Evolutionary conservation across 1,140 invertebrate species (phyloP).

Genomic region (Anastrepha ludens): DNA sequence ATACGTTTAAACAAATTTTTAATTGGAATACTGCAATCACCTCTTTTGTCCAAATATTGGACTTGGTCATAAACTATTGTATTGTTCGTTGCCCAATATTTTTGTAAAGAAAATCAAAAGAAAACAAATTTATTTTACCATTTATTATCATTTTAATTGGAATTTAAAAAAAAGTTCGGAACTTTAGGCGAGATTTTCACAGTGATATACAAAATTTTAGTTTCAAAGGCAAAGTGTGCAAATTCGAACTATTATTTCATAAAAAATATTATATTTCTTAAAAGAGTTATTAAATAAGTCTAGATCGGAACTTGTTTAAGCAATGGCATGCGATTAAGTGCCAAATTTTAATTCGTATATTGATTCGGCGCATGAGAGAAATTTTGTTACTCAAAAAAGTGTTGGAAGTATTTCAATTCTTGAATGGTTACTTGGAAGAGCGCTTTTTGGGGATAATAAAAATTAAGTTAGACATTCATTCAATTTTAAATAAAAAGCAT

Average conservation of each 20-base stretch:
- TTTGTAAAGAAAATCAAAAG: constrained; percentile 52
- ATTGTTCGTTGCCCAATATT: constrained; percentile 56
- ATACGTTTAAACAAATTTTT: background rate
- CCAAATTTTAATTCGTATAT: background rate
- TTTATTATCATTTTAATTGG: constrained; percentile 7
- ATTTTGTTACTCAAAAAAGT: too few relatives aligned
- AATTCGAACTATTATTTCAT: background rate
- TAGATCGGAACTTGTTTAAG: background rate
- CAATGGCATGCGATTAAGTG: background rate
- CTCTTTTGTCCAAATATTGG: constrained; percentile 74
- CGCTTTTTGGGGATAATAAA: too few relatives aligned
- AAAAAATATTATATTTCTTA: background rate
- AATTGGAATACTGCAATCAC: constrained; percentile 62
- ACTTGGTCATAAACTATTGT: constrained; percentile 74
- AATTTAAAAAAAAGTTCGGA: background rate
- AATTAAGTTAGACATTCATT: too few relatives aligned
- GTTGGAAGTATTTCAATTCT: too few relatives aligned
- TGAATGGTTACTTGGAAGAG: too few relatives aligned
- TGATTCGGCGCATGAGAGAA: background rate
- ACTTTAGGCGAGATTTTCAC: background rate
- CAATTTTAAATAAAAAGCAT: too few relatives aligned
- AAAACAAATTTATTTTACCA: constrained; percentile 24
- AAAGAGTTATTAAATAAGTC: background rate
- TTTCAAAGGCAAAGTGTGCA: background rate
- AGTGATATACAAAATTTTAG: constrained; percentile 5